These are phyloP conservation scores for Tortricodes alternella DNA, from an alignment of 2,888 invertebrate species.

Conservation along the genomic window DNA sequence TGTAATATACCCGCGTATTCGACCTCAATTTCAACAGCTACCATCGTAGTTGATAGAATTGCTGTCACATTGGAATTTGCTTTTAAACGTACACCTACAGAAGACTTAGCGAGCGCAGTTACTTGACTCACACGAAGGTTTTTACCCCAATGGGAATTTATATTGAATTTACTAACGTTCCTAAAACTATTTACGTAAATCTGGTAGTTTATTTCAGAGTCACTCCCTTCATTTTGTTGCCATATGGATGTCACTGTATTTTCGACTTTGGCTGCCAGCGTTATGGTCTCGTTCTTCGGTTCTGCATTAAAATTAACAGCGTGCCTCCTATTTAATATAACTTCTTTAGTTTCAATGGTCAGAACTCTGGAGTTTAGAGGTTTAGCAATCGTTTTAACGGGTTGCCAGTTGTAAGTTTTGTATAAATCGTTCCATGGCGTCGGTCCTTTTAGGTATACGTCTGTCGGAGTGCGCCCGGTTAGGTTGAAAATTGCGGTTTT, in stretches of 20 bases:
- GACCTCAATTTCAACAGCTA: not conserved
- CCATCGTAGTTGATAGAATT: not conserved
- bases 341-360: not conserved
- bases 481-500: not conserved
- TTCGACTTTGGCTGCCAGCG: not conserved
- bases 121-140: not conserved
- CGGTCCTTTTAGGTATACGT: not conserved
- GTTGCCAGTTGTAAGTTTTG: not conserved
- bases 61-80: not conserved
- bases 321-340: not conserved
- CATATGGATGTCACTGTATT: not conserved
- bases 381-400: not conserved
- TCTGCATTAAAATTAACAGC: not conserved
- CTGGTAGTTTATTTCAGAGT: not conserved
- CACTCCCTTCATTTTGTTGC: not conserved
- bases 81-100: not conserved
- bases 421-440: slow-evolving; percentile 12
- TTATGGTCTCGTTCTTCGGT: not conserved
- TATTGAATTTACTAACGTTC: not conserved
- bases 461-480: not conserved
- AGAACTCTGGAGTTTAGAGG: not conserved
- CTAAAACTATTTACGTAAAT: not conserved
- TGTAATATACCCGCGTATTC: not conserved
- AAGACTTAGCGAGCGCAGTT: not conserved
- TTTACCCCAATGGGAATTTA: not conserved